Evolutionary conservation across 2,797 vertebrate genomes (phyloP).

Genomic region (Borostomias antarcticus): DNA sequence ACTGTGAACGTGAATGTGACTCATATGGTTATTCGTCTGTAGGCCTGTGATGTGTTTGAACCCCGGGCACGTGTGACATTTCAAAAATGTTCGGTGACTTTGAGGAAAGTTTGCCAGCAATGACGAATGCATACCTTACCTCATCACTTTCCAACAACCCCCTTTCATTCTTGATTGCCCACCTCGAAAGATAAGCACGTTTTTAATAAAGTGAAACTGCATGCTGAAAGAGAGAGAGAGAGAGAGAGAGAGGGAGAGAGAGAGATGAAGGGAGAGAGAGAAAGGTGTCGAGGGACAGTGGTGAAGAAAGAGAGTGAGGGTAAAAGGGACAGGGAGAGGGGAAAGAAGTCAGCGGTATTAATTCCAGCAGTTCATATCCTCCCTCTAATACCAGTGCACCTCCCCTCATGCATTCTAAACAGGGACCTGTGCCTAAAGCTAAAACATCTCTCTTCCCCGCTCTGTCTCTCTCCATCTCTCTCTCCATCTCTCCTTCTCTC

Average conservation of each 20-base stretch:
- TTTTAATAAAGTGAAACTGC: constrained; percentile 60
- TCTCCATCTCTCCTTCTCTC: not conserved
- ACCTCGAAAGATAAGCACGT: constrained; percentile 58
- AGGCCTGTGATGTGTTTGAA: not conserved
- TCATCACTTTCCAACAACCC: constrained; percentile 22
- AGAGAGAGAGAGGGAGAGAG: not conserved
- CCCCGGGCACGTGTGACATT: not conserved
- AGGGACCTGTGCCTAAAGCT: constrained; percentile 58
- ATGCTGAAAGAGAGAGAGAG: constrained; percentile 34
- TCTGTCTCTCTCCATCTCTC: not conserved
- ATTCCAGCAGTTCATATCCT: constrained; percentile 75
- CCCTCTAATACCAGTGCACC: constrained; percentile 66
- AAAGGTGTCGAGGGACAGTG: too few species aligned
- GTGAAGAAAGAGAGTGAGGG: not conserved
- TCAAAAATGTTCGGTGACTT: constrained; percentile 19
- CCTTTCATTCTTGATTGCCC: constrained; percentile 46
- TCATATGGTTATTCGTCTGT: too few species aligned
- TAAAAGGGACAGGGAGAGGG: constrained; percentile 24
- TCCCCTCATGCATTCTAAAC: constrained; percentile 71
- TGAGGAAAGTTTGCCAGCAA: constrained; percentile 15
- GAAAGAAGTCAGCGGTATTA: constrained; percentile 62
- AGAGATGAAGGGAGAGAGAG: not conserved
- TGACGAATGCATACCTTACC: not conserved
- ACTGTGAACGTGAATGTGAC: too few species aligned
- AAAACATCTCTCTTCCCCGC: constrained; percentile 44